These are phyloP conservation scores for Siniperca obscura DNA, from an alignment of 2,797 vertebrate species.

Conservation along the genomic window DNA sequence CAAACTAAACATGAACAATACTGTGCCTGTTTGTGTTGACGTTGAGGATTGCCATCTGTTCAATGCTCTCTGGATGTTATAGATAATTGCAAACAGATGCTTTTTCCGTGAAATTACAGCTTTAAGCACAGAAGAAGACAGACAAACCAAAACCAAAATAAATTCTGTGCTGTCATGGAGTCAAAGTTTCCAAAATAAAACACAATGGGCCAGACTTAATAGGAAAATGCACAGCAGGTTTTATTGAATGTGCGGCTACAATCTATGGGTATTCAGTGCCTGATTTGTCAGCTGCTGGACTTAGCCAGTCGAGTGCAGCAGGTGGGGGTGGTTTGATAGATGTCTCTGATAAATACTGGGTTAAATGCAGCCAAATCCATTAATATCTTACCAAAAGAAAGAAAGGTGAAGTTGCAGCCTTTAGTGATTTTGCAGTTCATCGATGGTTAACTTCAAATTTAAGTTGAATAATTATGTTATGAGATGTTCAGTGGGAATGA, in stretches of 20 bases:
- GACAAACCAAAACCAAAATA: conserved; percentile 4
- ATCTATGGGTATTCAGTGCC: background rate
- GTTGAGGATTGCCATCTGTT: conserved; percentile 34
- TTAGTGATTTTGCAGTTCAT: background rate
- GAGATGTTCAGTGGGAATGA: too few relatives aligned
- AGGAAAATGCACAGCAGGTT: background rate
- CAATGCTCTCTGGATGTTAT: conserved; percentile 25
- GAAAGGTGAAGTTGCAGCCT: background rate
- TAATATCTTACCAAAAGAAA: background rate
- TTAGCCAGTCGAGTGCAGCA: background rate
- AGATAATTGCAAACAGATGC: conserved; percentile 48
- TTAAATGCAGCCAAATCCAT: background rate
- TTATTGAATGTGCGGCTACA: background rate
- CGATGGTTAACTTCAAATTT: background rate
- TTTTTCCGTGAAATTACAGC: conserved; percentile 17
- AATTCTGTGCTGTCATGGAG: background rate
- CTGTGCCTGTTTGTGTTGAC: conserved; percentile 26
- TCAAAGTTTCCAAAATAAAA: conserved; percentile 15
- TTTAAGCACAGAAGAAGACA: conserved; percentile 11
- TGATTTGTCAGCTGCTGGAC: background rate
- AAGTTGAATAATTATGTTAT: background rate
- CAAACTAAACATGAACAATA: conserved; percentile 5
- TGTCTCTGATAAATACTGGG: background rate
- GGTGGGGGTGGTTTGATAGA: background rate
- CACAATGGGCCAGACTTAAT: background rate